Evolutionary conservation across 2,113 vertebrate genomes (phyloP).

Genomic region (Ptilorrhoa leucosticta): DNA sequence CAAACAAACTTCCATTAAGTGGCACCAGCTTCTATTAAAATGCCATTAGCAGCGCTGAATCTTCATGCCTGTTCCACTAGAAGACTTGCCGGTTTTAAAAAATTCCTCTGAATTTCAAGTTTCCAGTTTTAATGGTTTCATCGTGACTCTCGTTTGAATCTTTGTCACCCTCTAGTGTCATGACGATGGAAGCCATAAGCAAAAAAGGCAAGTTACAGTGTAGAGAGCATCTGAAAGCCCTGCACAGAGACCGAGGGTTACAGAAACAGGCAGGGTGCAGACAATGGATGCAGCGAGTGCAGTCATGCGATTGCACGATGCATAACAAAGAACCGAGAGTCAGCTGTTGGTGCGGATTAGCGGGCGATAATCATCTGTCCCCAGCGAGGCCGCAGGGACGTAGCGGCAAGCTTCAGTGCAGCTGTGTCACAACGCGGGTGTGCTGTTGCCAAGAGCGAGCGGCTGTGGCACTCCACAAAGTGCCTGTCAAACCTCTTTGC

Average conservation of each 20-base stretch:
- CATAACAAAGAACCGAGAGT: neutral
- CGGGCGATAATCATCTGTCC: neutral
- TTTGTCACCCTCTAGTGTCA: conserved; percentile 55
- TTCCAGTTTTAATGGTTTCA: neutral
- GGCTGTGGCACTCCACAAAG: neutral
- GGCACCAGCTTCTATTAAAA: neutral
- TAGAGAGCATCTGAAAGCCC: neutral
- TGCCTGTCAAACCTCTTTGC: neutral
- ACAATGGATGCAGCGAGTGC: neutral
- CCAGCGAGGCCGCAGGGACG: neutral
- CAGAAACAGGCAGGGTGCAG: neutral
- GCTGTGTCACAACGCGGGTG: neutral
- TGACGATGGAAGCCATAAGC: neutral
- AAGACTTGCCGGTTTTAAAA: neutral
- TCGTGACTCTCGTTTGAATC: neutral
- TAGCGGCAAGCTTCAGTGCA: neutral
- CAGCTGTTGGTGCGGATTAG: neutral
- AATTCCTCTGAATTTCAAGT: neutral
- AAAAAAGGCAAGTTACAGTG: neutral
- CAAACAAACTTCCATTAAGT: neutral
- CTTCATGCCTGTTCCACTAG: neutral
- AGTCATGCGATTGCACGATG: neutral
- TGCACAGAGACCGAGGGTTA: too few relatives aligned
- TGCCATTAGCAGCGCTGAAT: neutral
- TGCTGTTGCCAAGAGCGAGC: neutral